A percentile compares a stretch with the other conserved stretches of the same genome.
Evolutionary conservation across 2,888 invertebrate genomes (phyloP).

Genomic region (Macaria notata): DNA sequence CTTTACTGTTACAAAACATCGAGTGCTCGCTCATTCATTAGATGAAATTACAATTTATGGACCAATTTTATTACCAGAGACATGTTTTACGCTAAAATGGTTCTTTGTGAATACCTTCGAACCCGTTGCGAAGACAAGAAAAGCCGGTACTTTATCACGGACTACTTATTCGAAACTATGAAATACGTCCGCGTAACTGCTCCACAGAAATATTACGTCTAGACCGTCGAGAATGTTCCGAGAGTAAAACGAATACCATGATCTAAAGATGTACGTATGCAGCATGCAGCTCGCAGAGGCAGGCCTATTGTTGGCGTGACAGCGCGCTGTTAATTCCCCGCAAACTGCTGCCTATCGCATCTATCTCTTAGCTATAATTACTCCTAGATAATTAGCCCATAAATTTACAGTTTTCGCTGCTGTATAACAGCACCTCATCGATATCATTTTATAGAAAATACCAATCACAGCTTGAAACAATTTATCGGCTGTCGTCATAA

Average conservation of each 20-base stretch:
- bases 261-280: conserved; percentile 50
- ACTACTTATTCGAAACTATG: conserved; percentile 46
- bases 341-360: conserved; percentile 53
- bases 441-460: conserved; percentile 26
- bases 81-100: background rate
- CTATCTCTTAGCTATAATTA: conserved; percentile 61
- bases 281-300: conserved; percentile 29
- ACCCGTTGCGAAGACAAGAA: conserved; percentile 16
- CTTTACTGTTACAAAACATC: conserved; percentile 12
- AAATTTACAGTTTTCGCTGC: conserved; percentile 51
- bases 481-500: conserved; percentile 30
- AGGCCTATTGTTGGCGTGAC: conserved; percentile 78
- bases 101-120: conserved; percentile 6
- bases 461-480: conserved; percentile 25
- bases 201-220: conserved; percentile 74
- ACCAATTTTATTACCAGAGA: background rate
- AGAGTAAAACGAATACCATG: conserved; percentile 65
- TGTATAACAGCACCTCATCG: conserved; percentile 43
- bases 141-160: conserved; percentile 26
- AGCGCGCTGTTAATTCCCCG: conserved; percentile 62
- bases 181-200: conserved; percentile 57
- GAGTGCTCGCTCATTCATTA: conserved; percentile 8
- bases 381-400: conserved; percentile 63
- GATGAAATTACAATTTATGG: conserved; percentile 5
- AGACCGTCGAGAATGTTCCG: conserved; percentile 69